Evolutionary conservation across 1,140 invertebrate genomes (phyloP).

Genomic region (Drosophila bipectinata): DNA sequence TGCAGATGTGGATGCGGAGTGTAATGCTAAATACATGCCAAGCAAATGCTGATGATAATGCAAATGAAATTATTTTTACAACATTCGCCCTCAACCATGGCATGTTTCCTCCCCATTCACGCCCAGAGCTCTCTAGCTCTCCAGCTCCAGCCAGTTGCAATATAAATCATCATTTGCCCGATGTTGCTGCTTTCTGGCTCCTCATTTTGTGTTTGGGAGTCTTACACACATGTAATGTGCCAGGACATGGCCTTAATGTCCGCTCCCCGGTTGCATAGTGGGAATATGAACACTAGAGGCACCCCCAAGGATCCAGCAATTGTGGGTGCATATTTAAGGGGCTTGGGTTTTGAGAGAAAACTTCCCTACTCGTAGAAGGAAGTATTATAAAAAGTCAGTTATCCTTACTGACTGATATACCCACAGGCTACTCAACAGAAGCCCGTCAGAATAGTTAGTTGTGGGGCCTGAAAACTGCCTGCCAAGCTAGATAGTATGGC

Average conservation of each 20-base stretch:
- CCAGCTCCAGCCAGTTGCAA: constrained; percentile 29
- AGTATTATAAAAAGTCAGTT: not conserved
- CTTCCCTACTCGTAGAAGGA: not conserved
- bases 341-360: constrained; percentile 2
- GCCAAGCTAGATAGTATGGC: no score
- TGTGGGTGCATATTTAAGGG: not conserved
- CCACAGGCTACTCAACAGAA: not conserved
- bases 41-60: constrained; percentile 61
- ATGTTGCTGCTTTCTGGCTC: constrained; percentile 5
- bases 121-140: not conserved
- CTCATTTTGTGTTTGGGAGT: constrained; percentile 25
- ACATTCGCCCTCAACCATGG: constrained; percentile 41
- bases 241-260: constrained; percentile 48
- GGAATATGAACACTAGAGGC: not conserved
- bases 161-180: constrained; percentile 72
- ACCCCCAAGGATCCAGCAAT: constrained; percentile 3
- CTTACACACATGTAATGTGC: constrained; percentile 50
- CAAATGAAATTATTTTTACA: constrained; percentile 68
- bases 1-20: constrained; percentile 23
- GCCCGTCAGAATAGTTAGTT: not conserved
- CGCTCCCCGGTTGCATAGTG: constrained; percentile 10
- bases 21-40: constrained; percentile 59
- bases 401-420: not conserved
- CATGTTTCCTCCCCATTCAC: constrained; percentile 17
- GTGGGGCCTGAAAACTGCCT: constrained; percentile 2